A percentile compares a stretch with the other conserved stretches of the same genome.
phyloP scores from a whole-genome alignment of 2,888 invertebrate genomes.

The Anoplius nigerrimus region DNA sequence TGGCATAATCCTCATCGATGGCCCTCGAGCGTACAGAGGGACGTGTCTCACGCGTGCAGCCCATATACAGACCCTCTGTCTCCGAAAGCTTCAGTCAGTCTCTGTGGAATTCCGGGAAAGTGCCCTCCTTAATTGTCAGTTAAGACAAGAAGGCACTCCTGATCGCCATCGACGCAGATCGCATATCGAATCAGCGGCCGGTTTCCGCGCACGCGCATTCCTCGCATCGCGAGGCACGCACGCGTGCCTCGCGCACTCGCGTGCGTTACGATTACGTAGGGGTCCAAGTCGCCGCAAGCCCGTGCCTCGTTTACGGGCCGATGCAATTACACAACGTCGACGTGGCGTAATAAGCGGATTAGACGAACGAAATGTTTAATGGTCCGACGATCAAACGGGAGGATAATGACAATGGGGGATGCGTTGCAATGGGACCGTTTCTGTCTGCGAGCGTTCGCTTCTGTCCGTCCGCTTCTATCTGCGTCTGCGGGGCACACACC shows the following conservation, averaged over 20 bases:
- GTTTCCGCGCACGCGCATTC: not conserved
- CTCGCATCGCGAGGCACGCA: constrained; percentile 6
- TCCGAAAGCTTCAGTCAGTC: constrained; percentile 1
- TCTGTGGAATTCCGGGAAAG: constrained; percentile 40
- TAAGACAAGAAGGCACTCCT: constrained; percentile 35
- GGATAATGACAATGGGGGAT: constrained; percentile 50
- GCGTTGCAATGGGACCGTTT: constrained; percentile 1
- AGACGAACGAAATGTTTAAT: constrained; percentile 60
- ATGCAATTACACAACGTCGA: constrained; percentile 46
- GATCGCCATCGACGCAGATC: constrained; percentile 28
- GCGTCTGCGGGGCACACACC: too few species aligned
- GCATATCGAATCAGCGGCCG: constrained; percentile 42
- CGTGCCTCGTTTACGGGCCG: not conserved
- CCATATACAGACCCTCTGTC: not conserved
- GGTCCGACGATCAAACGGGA: constrained; percentile 53
- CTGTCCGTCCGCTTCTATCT: too few species aligned
- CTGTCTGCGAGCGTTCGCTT: too few species aligned
- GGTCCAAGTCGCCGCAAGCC: not conserved
- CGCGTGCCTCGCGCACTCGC: not conserved
- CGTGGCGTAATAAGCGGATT: constrained; percentile 52
- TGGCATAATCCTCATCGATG: too few species aligned
- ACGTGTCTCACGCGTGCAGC: not conserved
- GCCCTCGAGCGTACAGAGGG: too few species aligned
- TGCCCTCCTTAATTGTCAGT: constrained; percentile 41
- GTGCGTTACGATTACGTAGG: not conserved